Percentiles rank a stretch among this genome's conserved stretches.
phyloP scores from a whole-genome alignment of 2,113 vertebrate species.

The Tupaia tana region DNA sequence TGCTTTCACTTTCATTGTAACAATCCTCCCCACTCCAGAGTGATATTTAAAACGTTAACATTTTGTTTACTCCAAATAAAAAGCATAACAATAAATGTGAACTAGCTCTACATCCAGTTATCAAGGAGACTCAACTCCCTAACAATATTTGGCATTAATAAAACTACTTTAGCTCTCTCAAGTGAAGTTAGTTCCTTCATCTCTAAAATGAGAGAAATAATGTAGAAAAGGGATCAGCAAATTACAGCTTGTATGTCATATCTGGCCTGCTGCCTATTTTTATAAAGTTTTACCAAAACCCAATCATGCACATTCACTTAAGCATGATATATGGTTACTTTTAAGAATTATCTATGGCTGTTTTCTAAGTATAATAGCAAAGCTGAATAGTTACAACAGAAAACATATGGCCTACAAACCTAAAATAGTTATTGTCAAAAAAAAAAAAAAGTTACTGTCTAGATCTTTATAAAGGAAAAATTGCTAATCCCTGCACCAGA shows the following conservation, averaged over 20 bases:
- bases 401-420: background rate
- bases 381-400: background rate
- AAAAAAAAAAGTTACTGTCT: background rate
- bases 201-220: background rate
- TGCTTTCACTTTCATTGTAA: background rate
- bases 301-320: background rate
- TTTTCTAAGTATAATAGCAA: background rate
- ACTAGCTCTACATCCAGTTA: background rate
- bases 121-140: background rate
- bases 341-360: too few species aligned
- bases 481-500: background rate
- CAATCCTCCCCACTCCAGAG: background rate
- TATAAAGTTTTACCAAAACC: slow-evolving; percentile 6
- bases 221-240: background rate
- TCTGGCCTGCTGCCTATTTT: background rate
- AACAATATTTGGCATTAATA: background rate
- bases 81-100: background rate
- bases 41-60: background rate
- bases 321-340: background rate
- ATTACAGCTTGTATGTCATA: background rate
- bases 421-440: background rate
- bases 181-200: background rate
- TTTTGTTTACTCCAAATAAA: background rate
- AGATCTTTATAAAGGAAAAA: background rate
- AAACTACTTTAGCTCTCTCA: background rate